phyloP scores from a whole-genome alignment of 2,113 vertebrate species.

The Tragelaphus imberbis region DNA sequence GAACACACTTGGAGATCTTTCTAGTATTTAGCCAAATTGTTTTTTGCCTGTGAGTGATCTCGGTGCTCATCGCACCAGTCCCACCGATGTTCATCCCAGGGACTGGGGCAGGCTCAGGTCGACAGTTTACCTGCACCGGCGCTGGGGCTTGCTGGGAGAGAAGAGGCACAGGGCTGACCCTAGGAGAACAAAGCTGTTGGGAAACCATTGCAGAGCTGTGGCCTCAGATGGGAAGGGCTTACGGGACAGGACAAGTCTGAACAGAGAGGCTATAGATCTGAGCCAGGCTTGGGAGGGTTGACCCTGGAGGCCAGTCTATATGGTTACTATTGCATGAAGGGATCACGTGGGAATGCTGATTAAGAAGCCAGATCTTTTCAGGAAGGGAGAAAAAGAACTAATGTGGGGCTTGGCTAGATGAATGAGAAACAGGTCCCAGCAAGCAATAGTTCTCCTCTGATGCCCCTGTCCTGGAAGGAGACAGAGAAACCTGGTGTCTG shows the following conservation, averaged over 20 bases:
- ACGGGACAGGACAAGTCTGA: neutral
- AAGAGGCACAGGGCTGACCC: neutral
- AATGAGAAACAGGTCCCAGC: neutral
- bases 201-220: neutral
- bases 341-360: neutral
- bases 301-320: neutral
- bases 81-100: neutral
- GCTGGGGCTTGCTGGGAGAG: neutral
- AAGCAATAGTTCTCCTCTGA: neutral
- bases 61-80: neutral
- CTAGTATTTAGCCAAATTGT: neutral
- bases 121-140: neutral
- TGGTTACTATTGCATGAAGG: neutral
- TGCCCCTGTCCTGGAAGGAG: neutral
- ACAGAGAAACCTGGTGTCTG: neutral
- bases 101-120: neutral
- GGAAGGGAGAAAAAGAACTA: neutral
- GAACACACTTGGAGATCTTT: neutral
- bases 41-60: neutral
- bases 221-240: neutral
- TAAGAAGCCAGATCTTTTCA: neutral
- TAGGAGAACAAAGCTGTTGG: neutral
- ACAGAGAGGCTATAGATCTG: neutral
- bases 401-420: neutral
- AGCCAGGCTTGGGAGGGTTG: neutral